Base-by-base conservation (phyloP, 2,797 vertebrate genomes). In the Pipistrellus pygmaeus region DNA sequence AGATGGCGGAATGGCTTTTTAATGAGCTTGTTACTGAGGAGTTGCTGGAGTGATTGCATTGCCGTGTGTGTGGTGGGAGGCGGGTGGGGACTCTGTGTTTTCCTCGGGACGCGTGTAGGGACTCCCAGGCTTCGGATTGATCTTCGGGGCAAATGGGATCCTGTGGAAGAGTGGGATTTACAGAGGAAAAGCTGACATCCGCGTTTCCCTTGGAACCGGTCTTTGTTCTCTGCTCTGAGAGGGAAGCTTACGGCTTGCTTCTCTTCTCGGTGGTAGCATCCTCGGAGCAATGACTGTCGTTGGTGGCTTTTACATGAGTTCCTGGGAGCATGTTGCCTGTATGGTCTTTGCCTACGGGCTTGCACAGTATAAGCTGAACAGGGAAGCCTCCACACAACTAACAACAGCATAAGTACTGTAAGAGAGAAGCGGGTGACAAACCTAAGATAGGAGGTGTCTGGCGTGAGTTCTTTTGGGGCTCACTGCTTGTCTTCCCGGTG, bases 21-120 rank as follows among this genome's bases (percentile, higher is more conserved):
- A 97, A 97, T 96, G 97, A 97, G 97, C 96, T 97, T 96, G 97
- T 97, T 97, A 96, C 97, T 71, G 96, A 68, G 94, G 95, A 97
- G 95, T 97, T 97, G 97, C 97, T 97, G 62, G 94, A 96, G 95
- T 96, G 97, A 97, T 97, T 96, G 95, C 83, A 93, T 85, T 96
- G 96, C 97, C 97, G 76, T 97, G 98, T 98, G 97, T 98, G 97
- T 97, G 97, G 97, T 97, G 96, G 95, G 95, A 95, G 95, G 1
- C 0, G 8, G 64, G 44, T 62, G 15, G 75, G 94, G 94, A 94
- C 96, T 93, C 77, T 83, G 82, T 93, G 85, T 97, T 97, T 97
- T 96, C 94, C 94, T 96, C 90, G 92, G 0, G 10, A 96, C 93
- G 85, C 96, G 96, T 13, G 44, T 92, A 85, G 76, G 69, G 91